phyloP scores from a whole-genome alignment of 2,888 invertebrate genomes.

The Listrodromus nycthemerus region DNA sequence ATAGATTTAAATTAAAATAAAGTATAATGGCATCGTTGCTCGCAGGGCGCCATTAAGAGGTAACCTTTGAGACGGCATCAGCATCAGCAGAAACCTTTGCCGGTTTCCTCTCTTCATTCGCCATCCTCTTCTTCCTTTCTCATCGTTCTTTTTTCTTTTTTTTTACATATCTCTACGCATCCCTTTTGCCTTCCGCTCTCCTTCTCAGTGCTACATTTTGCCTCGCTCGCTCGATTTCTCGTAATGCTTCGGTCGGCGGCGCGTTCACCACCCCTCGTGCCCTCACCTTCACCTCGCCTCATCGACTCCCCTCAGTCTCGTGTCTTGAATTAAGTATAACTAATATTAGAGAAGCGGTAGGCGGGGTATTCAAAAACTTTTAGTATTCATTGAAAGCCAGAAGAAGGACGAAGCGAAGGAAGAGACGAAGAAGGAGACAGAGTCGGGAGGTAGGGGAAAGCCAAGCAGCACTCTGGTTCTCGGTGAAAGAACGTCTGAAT shows the following conservation, averaged over 20 bases:
- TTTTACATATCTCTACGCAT: constrained; percentile 38
- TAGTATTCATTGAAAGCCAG: constrained; percentile 82
- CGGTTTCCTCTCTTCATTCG: constrained; percentile 52
- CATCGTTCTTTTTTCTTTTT: constrained; percentile 37
- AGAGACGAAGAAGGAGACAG: constrained; percentile 34
- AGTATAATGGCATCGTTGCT: constrained; percentile 75
- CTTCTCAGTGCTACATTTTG: constrained; percentile 31
- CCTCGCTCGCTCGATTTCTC: constrained; percentile 43
- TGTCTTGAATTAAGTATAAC: constrained; percentile 83
- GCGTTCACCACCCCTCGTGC: constrained; percentile 29
- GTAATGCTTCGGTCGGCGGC: constrained; percentile 11
- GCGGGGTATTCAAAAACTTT: constrained; percentile 80
- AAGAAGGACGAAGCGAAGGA: constrained; percentile 50
- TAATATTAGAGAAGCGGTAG: constrained; percentile 80
- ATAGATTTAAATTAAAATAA: constrained; percentile 79
- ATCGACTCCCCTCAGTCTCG: constrained; percentile 75
- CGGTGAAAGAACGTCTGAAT: constrained; percentile 75
- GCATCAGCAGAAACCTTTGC: constrained; percentile 62
- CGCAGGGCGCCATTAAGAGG: constrained; percentile 73
- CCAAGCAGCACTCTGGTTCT: constrained; percentile 52
- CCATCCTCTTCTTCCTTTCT: constrained; percentile 39
- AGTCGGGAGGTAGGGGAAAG: constrained; percentile 43
- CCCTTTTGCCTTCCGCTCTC: constrained; percentile 11
- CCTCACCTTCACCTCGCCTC: constrained; percentile 66
- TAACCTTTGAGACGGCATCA: constrained; percentile 63